Percentiles rank a stretch among this genome's conserved stretches.
These are phyloP conservation scores for Lipophrys pholis DNA, from an alignment of 2,113 vertebrate genomes.

Conservation along the genomic window DNA sequence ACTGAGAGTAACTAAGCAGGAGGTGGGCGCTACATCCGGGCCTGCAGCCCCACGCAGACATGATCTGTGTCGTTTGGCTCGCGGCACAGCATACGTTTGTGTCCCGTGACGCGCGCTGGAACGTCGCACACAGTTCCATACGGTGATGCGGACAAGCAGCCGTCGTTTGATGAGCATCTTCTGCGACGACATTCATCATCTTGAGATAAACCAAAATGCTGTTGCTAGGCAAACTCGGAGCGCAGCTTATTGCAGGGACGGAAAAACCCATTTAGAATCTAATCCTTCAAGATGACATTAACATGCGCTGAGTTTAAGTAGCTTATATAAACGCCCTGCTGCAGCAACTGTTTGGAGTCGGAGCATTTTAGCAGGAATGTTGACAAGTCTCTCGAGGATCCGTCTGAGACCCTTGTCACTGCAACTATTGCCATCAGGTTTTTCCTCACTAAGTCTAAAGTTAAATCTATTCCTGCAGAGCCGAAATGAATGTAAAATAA, in stretches of 20 bases:
- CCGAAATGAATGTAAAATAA: constrained; percentile 17
- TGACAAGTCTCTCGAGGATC: constrained; percentile 65
- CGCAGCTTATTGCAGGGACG: constrained; percentile 69
- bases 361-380: constrained; percentile 66
- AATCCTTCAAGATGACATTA: constrained; percentile 86
- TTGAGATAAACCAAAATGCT: constrained; percentile 67
- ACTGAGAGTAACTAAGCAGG: constrained; percentile 15
- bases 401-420: constrained; percentile 47
- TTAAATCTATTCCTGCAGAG: constrained; percentile 34
- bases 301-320: constrained; percentile 81
- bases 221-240: constrained; percentile 72
- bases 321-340: constrained; percentile 78
- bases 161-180: constrained; percentile 39
- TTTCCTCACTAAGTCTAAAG: constrained; percentile 28
- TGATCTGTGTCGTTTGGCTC: constrained; percentile 22
- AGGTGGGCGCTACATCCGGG: background rate
- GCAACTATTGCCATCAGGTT: constrained; percentile 17
- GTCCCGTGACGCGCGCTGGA: constrained; percentile 19
- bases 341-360: constrained; percentile 70
- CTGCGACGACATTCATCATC: constrained; percentile 50
- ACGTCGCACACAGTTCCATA: constrained; percentile 33
- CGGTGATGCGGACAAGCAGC: constrained; percentile 36
- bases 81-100: background rate
- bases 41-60: background rate
- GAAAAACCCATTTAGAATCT: constrained; percentile 80